Conservation (phyloP, 2,797 vertebrate species). For the Cyclopterus lumpus region DNA sequence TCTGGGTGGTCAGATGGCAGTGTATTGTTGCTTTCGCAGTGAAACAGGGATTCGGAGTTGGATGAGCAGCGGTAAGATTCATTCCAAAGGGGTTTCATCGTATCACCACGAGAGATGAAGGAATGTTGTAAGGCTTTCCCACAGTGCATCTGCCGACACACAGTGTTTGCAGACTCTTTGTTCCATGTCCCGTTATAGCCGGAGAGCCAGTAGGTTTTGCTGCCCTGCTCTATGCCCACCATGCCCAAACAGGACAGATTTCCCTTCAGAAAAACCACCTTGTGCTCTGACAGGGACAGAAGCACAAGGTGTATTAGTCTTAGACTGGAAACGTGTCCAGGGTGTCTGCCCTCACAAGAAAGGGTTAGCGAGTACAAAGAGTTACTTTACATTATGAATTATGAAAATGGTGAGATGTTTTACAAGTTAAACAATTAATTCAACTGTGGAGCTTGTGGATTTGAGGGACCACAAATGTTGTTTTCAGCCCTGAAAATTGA, state of each 20-base stretch:
- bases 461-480: no score
- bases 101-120: accelerated
- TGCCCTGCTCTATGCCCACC: conserved; percentile 15
- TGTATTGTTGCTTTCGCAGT: not conserved
- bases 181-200: conserved; percentile 15
- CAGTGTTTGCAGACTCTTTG: not conserved
- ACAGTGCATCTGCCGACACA: conserved; percentile 68
- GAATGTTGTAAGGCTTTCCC: accelerated
- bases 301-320: not conserved
- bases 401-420: not conserved
- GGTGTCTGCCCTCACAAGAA: not conserved
- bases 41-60: conserved; percentile 15
- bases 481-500: no score
- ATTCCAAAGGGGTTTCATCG: accelerated
- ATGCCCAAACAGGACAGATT: conserved; percentile 51
- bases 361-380: not conserved
- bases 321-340: not conserved
- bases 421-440: not conserved
- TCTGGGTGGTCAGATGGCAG: accelerated
- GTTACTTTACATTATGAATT: not conserved
- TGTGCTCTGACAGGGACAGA: conserved; percentile 34
- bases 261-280: conserved; percentile 39
- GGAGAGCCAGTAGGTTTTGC: conserved; percentile 16
- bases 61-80: conserved; percentile 23
- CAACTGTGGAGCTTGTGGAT: no score